Conservation (phyloP, 2,797 vertebrate genomes). For the Rhynchonycteris naso region DNA sequence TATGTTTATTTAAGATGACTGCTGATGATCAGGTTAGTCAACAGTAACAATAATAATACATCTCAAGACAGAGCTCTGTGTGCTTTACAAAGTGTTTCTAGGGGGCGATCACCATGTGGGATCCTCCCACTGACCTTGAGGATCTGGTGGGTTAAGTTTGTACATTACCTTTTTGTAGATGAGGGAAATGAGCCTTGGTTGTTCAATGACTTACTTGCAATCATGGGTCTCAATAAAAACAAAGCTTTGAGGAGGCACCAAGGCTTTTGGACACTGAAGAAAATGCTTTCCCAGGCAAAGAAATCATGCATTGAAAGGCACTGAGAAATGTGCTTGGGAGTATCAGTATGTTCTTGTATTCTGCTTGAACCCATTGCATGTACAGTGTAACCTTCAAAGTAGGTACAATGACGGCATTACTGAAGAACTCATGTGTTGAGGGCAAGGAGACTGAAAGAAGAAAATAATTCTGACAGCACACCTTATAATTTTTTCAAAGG, state of each 20-base stretch:
- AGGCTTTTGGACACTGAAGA: background rate
- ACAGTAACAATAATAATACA: background rate
- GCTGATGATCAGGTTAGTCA: background rate
- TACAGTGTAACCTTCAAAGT: background rate
- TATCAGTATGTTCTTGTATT: background rate
- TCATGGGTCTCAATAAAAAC: background rate
- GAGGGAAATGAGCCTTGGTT: background rate
- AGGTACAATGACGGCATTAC: background rate
- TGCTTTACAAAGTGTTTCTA: background rate
- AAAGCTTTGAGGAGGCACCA: background rate
- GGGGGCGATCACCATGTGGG: background rate
- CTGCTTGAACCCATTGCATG: background rate
- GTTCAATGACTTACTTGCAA: background rate
- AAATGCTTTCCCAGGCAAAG: background rate
- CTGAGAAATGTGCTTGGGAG: background rate
- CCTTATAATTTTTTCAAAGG: constrained; percentile 18
- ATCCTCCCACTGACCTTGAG: background rate
- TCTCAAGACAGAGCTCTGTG: background rate
- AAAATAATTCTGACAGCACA: constrained; percentile 15
- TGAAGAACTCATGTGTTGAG: background rate
- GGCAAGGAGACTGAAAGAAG: background rate
- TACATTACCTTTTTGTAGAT: background rate
- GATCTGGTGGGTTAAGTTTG: background rate
- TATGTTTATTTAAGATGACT: background rate
- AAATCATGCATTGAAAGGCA: background rate